These are phyloP conservation scores for Drosophila rhopaloa DNA, from an alignment of 1,140 invertebrate genomes.

Conservation along the genomic window DNA sequence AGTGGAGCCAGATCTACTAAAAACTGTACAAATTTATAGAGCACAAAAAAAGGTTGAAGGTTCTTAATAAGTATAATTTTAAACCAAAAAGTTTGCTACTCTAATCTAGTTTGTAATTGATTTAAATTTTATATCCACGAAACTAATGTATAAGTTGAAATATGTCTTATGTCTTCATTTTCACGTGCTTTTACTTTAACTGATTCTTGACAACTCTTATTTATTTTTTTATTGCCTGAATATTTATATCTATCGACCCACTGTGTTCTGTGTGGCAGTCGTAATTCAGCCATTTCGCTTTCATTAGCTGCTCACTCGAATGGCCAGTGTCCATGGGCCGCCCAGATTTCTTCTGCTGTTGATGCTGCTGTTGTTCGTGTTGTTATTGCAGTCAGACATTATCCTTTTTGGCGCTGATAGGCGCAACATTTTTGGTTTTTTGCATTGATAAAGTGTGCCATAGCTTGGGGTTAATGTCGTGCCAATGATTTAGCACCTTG, in stretches of 20 bases:
- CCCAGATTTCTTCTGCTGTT: conserved; percentile 46
- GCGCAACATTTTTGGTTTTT: conserved; percentile 71
- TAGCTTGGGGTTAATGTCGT: conserved; percentile 84
- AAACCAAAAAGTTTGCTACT: no score
- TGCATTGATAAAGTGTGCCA: conserved; percentile 84
- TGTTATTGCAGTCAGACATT: conserved; percentile 57
- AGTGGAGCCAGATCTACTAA: neutral
- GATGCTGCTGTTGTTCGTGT: conserved; percentile 41
- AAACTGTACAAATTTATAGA: neutral
- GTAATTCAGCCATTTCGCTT: conserved; percentile 79
- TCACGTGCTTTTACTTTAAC: no score
- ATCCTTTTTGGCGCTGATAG: conserved; percentile 80
- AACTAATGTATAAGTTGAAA: no score
- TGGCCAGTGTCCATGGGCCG: conserved; percentile 43
- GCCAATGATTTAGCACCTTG: conserved; percentile 84
- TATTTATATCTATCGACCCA: neutral
- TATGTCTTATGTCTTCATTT: no score
- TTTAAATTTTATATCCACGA: no score
- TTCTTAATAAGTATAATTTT: no score
- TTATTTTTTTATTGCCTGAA: neutral
- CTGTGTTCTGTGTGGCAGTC: conserved; percentile 42
- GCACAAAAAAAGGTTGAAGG: no score
- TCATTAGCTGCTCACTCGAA: conserved; percentile 71
- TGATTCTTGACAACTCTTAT: no score
- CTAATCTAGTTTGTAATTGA: neutral